Evolutionary conservation across 2,888 invertebrate genomes (phyloP), one percentile per base, ranked within the genome.

Genomic region (Mythimna ferrago): DNA sequence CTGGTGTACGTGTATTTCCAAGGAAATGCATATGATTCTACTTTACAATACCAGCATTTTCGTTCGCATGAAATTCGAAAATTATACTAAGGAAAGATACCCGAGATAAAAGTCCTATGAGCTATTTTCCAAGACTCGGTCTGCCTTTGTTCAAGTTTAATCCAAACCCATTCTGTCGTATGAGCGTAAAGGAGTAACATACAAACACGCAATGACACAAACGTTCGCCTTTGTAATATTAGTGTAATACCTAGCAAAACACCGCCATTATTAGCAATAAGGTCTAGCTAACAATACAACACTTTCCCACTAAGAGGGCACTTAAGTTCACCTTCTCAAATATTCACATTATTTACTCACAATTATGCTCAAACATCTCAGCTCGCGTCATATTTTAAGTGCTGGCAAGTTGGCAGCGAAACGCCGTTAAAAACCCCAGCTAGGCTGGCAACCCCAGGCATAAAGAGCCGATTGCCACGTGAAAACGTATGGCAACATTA

Each of bases 381-480:
- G 60, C 63, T 77, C 63, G 54, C 82, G 71, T 78, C 85, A 78
- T 77, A 73, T 78, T 84, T 84, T 80, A 81, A 84, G 72, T 70
- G 75, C 71, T 68, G 62, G 77, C 78, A 83, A 80, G 73, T 86
- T 86, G 86, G 86, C 83, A 86, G 61, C 74, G 71, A 81, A 74
- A 71, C 38, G 76, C 79, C 72, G 71, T 85, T 84, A 82, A 80
- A 83, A 80, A 76, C 73, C 75, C 64, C n/a, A 48, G 41, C 79
- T 78, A 67, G 71, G 82, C 80, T 77, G 82, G 75, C 76, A 78
- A 78, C 78, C 70, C 72, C 66, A 66, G 72, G 75, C 76, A 74
- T 84, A 79, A 85, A 83, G 76, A 58, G 67, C 77, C 76, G 74
- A 83, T 79, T 86, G 82, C 84, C 72, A 78, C 82, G 81, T 85